phyloP scores from a whole-genome alignment of 2,797 vertebrate genomes.

The Brachyrhaphis roseni region DNA sequence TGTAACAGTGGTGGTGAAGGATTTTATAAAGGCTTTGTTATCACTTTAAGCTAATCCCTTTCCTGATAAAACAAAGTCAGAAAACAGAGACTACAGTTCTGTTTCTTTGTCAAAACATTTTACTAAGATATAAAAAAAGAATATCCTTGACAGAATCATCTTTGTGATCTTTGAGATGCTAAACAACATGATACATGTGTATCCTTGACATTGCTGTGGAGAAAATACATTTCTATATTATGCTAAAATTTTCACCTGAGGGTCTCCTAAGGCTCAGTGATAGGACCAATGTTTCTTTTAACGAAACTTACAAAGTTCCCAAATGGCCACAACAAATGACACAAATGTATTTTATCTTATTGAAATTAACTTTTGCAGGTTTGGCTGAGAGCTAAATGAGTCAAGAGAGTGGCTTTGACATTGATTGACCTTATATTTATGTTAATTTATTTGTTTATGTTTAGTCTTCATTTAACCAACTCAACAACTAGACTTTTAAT shows the following conservation, averaged over 20 bases:
- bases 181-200: not conserved
- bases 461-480: not conserved
- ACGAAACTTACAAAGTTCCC: not conserved
- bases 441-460: not conserved
- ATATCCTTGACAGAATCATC: too few species aligned
- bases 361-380: not conserved
- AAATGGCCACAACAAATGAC: not conserved
- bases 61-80: not conserved
- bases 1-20: not conserved
- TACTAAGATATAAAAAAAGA: not conserved
- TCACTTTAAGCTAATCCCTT: not conserved
- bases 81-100: not conserved
- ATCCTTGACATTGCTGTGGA: not conserved
- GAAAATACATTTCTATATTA: not conserved
- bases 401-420: not conserved
- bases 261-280: not conserved
- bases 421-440: not conserved
- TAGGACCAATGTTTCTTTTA: not conserved
- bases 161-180: not conserved
- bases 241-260: not conserved
- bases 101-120: slow-evolving; percentile 16
- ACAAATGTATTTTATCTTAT: not conserved
- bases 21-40: not conserved
- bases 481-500: not conserved
- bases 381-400: not conserved